Evolutionary conservation across 2,113 vertebrate species (phyloP), one percentile per base, ranked within the genome.

Genomic region (Oncorhynchus masou): DNA sequence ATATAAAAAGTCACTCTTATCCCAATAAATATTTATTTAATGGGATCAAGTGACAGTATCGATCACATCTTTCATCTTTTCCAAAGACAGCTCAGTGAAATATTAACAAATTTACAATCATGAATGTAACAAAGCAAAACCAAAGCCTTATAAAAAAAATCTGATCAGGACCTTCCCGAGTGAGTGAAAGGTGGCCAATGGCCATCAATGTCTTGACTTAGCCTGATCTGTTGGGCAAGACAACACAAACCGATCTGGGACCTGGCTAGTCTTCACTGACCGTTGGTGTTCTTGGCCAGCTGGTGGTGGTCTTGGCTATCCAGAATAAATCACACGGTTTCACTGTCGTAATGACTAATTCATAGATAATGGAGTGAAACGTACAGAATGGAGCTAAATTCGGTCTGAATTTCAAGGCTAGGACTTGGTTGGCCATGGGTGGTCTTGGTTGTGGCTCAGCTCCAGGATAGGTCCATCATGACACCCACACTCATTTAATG

Each of bases 61-160:
- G 86, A 54, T 70, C 64, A 66, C 93, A 95, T 95, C 94, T 96
- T 96, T 45, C 8, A 95, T 95, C 94, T 96, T 96, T 45, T 2
- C 94, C 95, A 96, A 94, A 93, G 91, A 92, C 92, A 92, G 94
- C 88, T 96, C 96, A 96, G 96, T 99, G 99, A 99, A 99, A 98
- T 99, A 99, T 98, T 98, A 94, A 99, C 96, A 99, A 99, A 98
- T 99, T 98, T 98, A 99, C 97, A 98, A 91, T 97, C 95, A 94
- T 96, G 96, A 99, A 99, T 98, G 97, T 96, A 95, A 95, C 94
- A 95, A 94, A 95, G 89, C 87, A 84, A 92, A 88, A 91, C 51
- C 79, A 90, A 85, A 75, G 48, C 81, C 94, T 94, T 96, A 94
- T 95, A 95, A 45, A 12, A 93, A 95, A 95, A 93, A 89, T 92